Base-by-base conservation (phyloP, 2,113 vertebrate genomes). In the Nipponia nippon region DNA sequence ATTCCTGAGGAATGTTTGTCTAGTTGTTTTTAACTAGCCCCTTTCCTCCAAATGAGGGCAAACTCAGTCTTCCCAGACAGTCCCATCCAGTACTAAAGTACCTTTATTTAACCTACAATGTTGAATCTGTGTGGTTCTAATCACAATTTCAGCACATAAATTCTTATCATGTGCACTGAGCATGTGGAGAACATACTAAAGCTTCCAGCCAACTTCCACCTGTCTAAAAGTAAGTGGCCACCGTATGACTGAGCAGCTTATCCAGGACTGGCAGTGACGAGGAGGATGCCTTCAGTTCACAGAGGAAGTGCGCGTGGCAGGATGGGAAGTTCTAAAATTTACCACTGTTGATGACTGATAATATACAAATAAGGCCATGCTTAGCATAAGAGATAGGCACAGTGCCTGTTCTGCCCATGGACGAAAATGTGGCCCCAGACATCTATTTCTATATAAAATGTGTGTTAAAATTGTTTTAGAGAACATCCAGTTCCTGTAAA, bases 401-500 rank as follows among this genome's bases (percentile, higher is more conserved):
- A 58, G 30, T 84, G 72, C 83, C 82, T 65, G 26, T 81, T 86
- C 67, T 85, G 52, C 81, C 73, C 65, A 30, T 87, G 17, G 53
- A 93, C 55, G 34, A 95, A 96, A 97, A 93, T 56, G 42, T 25
- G 55, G 27, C 38, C 36, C 62, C 61, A 63, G 50, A 75, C 53
- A 73, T 90, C 61, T 87, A 84, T 59, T 93, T 92, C 83, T 89
- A 49, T 70, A 91, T n/a, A 81, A 90, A 96, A 89, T 55, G 89
- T 93, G 55, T 91, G 44, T 95, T 97, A 91, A 97, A 97, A 94
- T 94, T 90, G 70, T 97, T 98, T 97, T 89, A 87, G 44, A 96
- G 97, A 98, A 98, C 97, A 95, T 98, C 83, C 87, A 97, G 94
- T 97, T 98, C 97, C 96, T 97, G 96, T 93, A 98, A 98, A 96